Evolutionary conservation across 23 tunicate species (phyloP).

Genomic region (Styela clava): DNA sequence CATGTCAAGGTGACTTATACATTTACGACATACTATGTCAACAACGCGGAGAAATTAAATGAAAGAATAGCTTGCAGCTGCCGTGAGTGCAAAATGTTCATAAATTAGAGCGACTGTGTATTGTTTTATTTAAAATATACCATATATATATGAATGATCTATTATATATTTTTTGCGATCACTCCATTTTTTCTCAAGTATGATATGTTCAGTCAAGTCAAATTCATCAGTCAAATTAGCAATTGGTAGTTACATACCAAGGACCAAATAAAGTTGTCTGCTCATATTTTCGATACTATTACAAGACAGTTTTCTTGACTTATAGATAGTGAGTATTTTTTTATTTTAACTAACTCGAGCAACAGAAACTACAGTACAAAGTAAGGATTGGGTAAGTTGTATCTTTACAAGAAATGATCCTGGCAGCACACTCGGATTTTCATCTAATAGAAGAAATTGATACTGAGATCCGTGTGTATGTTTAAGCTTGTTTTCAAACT

Average conservation of each 20-base stretch:
- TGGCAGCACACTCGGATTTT: neutral
- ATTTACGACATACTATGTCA: constrained; percentile 10
- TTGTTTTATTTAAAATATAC: too few species aligned
- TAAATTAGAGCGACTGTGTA: neutral
- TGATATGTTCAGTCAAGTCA: too few species aligned
- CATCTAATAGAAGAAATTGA: neutral
- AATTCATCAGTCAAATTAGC: too few species aligned
- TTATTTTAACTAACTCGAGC: neutral
- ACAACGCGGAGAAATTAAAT: constrained; percentile 27
- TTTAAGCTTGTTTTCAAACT: neutral
- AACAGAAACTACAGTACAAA: neutral
- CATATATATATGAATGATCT: too few species aligned
- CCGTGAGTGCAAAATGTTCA: constrained; percentile 40
- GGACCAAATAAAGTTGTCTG: too few species aligned
- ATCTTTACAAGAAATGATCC: neutral
- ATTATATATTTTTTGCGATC: too few species aligned
- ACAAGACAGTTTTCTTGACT: too few species aligned
- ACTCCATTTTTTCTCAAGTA: too few species aligned
- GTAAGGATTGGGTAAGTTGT: neutral
- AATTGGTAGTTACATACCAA: too few species aligned
- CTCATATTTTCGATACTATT: too few species aligned
- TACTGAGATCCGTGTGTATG: neutral
- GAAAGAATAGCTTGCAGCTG: constrained; percentile 19
- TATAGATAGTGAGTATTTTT: neutral
- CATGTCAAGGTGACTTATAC: constrained; percentile 26